phyloP scores from a whole-genome alignment of 2,113 vertebrate species.

The Indicator indicator region DNA sequence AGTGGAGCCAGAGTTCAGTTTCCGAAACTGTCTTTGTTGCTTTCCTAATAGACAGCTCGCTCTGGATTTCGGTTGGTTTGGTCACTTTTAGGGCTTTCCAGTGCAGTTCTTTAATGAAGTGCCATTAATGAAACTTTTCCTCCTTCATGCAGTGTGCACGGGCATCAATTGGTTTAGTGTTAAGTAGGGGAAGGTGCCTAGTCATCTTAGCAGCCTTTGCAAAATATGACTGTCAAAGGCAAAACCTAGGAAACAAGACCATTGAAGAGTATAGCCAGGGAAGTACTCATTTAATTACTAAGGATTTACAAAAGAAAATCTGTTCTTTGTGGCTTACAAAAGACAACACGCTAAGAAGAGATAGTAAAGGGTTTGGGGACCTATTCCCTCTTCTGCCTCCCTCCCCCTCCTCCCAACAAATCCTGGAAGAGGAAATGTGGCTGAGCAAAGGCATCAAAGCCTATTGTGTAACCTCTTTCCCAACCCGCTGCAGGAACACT shows the following conservation, averaged over 20 bases:
- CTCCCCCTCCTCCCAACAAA: constrained; percentile 73
- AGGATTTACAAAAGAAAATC: constrained; percentile 85
- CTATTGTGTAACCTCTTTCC: constrained; percentile 72
- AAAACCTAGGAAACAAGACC: constrained; percentile 83
- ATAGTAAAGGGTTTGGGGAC: constrained; percentile 72
- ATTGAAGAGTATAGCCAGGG: constrained; percentile 75
- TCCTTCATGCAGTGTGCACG: constrained; percentile 76
- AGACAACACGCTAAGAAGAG: constrained; percentile 83
- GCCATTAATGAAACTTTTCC: constrained; percentile 88
- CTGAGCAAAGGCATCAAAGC: constrained; percentile 81
- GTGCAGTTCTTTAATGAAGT: constrained; percentile 85
- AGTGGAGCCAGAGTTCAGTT: constrained; percentile 86
- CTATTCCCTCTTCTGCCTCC: constrained; percentile 36
- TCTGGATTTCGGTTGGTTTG: constrained; percentile 79
- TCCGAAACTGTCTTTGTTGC: constrained; percentile 89
- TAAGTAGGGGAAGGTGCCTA: constrained; percentile 78
- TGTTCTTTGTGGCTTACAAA: constrained; percentile 84
- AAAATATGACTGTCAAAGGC: constrained; percentile 83
- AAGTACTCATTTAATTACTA: constrained; percentile 86
- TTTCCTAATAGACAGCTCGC: constrained; percentile 84
- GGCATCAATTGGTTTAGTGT: constrained; percentile 82
- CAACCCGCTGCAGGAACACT: constrained; percentile 44
- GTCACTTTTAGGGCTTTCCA: constrained; percentile 78
- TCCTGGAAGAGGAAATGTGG: constrained; percentile 78
- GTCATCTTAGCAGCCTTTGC: constrained; percentile 78